Percentiles rank a stretch among this genome's conserved stretches.
Conservation (phyloP, 2,113 vertebrate genomes). For the Sciurus niger region DNA sequence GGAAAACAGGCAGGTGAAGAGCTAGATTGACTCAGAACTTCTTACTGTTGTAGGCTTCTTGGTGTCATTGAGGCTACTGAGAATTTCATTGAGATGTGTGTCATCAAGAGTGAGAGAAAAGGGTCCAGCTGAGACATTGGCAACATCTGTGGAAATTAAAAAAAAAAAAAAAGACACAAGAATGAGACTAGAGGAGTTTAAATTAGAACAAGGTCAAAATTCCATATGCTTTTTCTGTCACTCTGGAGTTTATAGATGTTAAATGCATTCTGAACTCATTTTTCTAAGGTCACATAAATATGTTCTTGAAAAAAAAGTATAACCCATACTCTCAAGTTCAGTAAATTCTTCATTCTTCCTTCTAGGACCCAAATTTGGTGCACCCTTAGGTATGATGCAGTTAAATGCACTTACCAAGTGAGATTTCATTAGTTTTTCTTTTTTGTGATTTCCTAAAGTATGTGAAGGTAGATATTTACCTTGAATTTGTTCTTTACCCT, state of each 20-base stretch:
- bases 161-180: conserved; percentile 37
- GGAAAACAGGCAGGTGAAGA: not conserved
- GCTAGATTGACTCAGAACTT: not conserved
- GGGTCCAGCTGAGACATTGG: conserved; percentile 5
- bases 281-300: conserved; percentile 32
- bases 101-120: conserved; percentile 71
- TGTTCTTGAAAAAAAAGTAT: conserved; percentile 40
- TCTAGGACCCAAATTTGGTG: not conserved
- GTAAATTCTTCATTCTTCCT: conserved; percentile 14
- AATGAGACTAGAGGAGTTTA: conserved; percentile 38
- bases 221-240: conserved; percentile 12
- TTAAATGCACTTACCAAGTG: not conserved
- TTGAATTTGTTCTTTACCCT: conserved; percentile 52
- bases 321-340: not conserved
- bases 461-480: not conserved
- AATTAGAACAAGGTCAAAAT: conserved; percentile 52
- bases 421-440: conserved; percentile 19
- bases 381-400: not conserved
- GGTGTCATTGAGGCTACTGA: conserved; percentile 77
- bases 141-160: conserved; percentile 66
- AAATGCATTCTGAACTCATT: not conserved
- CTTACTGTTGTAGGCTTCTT: conserved; percentile 87
- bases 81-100: conserved; percentile 82
- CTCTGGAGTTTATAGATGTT: not conserved
- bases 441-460: not conserved